A percentile compares a stretch with the other conserved stretches of the same genome.
Evolutionary conservation across 2,888 invertebrate genomes (phyloP).

Genomic region (Magallana nippona): DNA sequence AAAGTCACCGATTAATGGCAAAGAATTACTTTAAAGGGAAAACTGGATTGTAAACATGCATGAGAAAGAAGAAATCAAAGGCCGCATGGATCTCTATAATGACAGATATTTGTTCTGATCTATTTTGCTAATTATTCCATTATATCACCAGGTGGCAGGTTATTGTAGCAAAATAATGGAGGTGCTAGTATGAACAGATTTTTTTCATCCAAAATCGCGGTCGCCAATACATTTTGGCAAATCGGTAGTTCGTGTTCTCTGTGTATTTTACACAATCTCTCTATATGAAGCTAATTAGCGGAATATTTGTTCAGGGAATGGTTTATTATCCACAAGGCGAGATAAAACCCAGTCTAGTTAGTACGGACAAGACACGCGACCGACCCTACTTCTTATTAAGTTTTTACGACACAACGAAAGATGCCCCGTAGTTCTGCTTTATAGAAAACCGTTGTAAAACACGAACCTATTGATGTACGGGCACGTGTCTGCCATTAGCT

Average conservation of each 20-base stretch:
- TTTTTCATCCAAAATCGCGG: not conserved
- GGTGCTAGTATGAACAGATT: constrained; percentile 11
- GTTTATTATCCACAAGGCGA: constrained; percentile 15
- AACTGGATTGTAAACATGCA: constrained; percentile 3
- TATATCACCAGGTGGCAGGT: constrained; percentile 16
- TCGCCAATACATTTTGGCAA: constrained; percentile 18
- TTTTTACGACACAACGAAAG: constrained; percentile 25
- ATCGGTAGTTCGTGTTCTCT: constrained; percentile 20
- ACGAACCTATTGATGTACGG: not conserved
- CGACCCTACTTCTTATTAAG: not conserved
- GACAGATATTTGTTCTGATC: not conserved
- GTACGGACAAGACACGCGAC: constrained; percentile 9
- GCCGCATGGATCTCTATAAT: not conserved
- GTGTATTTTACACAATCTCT: constrained; percentile 33
- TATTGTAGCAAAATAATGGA: constrained; percentile 4
- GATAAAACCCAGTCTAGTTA: constrained; percentile 14
- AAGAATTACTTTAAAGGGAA: constrained; percentile 12
- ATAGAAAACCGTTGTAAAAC: constrained; percentile 30
- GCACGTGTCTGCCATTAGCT: constrained; percentile 21
- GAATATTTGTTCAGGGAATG: constrained; percentile 19
- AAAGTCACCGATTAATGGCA: not conserved
- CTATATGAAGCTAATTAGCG: constrained; percentile 29
- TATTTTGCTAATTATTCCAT: not conserved
- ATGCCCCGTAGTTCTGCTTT: not conserved
- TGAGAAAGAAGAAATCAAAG: not conserved